Evolutionary conservation across 1,140 invertebrate genomes (phyloP), one percentile per base, ranked within the genome.

Genomic region (Calosoma granatense): DNA sequence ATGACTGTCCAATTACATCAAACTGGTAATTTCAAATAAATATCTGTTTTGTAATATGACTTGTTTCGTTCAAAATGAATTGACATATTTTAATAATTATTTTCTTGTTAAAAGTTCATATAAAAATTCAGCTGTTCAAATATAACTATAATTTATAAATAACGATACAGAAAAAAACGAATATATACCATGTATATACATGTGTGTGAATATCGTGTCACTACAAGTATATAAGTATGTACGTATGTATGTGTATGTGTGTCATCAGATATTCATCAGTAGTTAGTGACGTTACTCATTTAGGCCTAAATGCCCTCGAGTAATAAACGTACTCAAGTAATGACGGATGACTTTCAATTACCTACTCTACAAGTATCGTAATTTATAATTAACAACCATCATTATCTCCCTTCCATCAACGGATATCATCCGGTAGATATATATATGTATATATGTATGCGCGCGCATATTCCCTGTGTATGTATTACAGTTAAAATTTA

Each of bases 271-370:
- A 47, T 17, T 17, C 41, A 47, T 47, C 41, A 17, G 41, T 47
- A 47, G 26, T n/a, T n/a, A 30, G 6, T 47, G 15, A 47, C 41
- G 41, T 17, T 47, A 17, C 17, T 47, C 41, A 47, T 47, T 47
- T 47, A n/a, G 41, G 41, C 41, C 41, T 47, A 47, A 47, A 47
- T 17, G 17, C 9, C 41, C 41, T 47, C 41, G 15, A 47, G 41
- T 47, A 47, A 47, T 47, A 47, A 47, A 47, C 41, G 41, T 12
- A 47, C 17, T 47, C 41, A 47, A 4, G 41, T 47, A 47, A 47
- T 47, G 41, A 47, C 41, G 41, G 15, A 17, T 17, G 41, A 47
- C 41, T 47, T 47, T 47, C 41, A 47, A 47, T 47, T 47, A 47
- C 41, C n/a, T n/a, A n/a, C 41, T 6, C 17, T 47, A 4, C 41